Percentiles rank a stretch among this genome's conserved stretches.
Evolutionary conservation across 2,797 vertebrate species (phyloP).

Genomic region (Neosalanx taihuensis): DNA sequence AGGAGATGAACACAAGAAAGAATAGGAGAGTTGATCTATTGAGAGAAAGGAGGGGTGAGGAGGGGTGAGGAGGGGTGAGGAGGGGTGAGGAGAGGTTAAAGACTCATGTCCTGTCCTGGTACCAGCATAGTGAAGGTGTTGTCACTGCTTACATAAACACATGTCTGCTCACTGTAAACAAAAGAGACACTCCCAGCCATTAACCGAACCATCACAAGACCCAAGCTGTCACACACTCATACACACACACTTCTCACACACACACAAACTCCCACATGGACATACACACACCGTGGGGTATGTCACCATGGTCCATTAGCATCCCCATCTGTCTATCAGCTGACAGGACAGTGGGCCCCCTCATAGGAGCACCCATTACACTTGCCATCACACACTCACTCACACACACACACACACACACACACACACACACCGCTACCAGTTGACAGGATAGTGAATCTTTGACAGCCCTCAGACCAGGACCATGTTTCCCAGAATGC

Average conservation of each 20-base stretch:
- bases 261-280: neutral
- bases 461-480: too few species aligned
- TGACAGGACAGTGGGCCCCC: too few species aligned
- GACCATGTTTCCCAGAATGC: too few species aligned
- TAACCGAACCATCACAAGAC: neutral
- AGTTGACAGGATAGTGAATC: neutral
- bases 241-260: neutral
- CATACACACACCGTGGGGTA: too few species aligned
- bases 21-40: neutral
- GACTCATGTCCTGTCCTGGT: neutral
- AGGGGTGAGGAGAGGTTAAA: neutral
- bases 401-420: neutral
- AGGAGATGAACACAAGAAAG: neutral
- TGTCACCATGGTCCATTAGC: too few species aligned
- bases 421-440: neutral
- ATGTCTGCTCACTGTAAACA: neutral
- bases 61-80: neutral
- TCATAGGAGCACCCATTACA: neutral
- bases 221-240: neutral
- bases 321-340: too few species aligned
- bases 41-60: neutral
- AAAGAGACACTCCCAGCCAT: neutral
- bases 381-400: neutral
- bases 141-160: constrained; percentile 1
- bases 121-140: neutral